Evolutionary conservation across 2,113 vertebrate genomes (phyloP).

Genomic region (Calonectris borealis): DNA sequence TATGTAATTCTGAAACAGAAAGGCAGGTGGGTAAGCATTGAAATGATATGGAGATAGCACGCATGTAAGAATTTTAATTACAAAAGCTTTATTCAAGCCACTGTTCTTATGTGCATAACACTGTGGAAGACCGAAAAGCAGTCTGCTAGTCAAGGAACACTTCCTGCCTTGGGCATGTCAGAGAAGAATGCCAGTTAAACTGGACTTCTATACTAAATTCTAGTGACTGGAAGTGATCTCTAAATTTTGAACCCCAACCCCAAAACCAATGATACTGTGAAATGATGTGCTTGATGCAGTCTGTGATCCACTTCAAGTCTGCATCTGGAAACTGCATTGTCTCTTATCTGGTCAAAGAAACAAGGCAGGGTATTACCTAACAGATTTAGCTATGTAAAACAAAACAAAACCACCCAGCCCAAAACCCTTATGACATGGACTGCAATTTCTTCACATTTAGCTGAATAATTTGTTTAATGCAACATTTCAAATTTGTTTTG

Average conservation of each 20-base stretch:
- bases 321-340: not conserved
- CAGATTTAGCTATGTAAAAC: not conserved
- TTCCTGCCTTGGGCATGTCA: not conserved
- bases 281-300: not conserved
- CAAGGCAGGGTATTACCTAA: not conserved
- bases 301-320: not conserved
- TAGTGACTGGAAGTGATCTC: not conserved
- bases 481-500: not conserved
- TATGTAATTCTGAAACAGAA: not conserved
- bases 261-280: not conserved
- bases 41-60: not conserved
- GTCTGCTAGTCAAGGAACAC: not conserved
- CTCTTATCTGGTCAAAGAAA: not conserved
- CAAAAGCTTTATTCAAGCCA: not conserved
- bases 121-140: not conserved
- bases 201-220: not conserved
- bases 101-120: not conserved
- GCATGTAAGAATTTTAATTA: not conserved
- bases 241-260: not conserved
- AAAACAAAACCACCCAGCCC: not conserved
- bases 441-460: not conserved
- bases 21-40: not conserved
- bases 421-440: not conserved
- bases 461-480: not conserved
- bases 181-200: not conserved